Conservation (phyloP, 2,113 vertebrate species). For the Sorex araneus region DNA sequence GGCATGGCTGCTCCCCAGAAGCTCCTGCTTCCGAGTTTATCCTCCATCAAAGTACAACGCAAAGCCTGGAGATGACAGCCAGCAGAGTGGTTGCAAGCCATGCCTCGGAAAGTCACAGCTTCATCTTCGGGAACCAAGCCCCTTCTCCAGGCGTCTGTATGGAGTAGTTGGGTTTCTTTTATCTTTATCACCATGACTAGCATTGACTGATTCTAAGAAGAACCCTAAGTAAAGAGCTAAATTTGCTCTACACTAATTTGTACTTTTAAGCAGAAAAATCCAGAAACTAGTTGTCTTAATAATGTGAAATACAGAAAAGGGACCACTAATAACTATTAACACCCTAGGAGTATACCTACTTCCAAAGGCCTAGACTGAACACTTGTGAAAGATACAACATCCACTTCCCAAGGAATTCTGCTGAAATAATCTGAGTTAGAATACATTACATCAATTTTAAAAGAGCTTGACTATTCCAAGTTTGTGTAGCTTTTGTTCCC, state of each 20-base stretch:
- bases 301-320: background rate
- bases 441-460: slow-evolving; percentile 28
- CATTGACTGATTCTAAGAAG: background rate
- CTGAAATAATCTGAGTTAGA: background rate
- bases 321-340: background rate
- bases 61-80: background rate
- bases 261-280: background rate
- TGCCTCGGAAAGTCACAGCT: background rate
- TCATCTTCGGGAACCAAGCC: background rate
- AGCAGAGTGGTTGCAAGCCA: background rate
- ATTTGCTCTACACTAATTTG: slow-evolving; percentile 4
- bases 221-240: background rate
- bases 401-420: background rate
- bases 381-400: background rate
- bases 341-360: background rate
- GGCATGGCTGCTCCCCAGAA: background rate
- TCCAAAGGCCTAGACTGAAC: background rate
- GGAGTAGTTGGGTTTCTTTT: background rate
- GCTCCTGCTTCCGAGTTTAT: background rate
- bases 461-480: slow-evolving; percentile 5
- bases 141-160: background rate
- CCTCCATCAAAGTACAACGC: background rate
- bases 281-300: background rate
- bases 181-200: background rate
- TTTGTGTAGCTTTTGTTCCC: background rate